phyloP scores from a whole-genome alignment of 1,140 invertebrate genomes.

The Plodia interpunctella region DNA sequence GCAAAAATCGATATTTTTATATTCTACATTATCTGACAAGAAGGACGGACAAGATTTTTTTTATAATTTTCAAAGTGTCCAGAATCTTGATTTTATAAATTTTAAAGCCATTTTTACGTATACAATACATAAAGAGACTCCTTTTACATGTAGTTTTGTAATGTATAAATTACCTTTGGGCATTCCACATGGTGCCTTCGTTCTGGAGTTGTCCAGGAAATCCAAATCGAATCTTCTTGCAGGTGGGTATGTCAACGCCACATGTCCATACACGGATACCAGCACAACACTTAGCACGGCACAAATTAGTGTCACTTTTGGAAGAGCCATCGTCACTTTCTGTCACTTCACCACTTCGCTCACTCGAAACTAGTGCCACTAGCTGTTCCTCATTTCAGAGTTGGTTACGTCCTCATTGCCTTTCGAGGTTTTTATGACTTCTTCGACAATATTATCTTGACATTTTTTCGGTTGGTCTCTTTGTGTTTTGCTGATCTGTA shows the following conservation, averaged over 20 bases:
- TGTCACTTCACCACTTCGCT: constrained; percentile 13
- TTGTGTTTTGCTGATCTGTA: no score
- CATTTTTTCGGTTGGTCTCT: no score
- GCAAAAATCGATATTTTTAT: no score
- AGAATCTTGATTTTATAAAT: no score
- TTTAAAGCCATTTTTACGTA: no score
- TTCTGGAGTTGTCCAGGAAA: constrained; percentile 94
- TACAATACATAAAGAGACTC: no score
- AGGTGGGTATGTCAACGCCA: constrained; percentile 91
- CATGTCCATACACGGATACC: constrained; percentile 78
- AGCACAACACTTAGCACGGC: constrained; percentile 38
- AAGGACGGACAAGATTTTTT: no score
- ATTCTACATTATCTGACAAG: no score
- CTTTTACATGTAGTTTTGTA: no score
- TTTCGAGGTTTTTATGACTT: not conserved
- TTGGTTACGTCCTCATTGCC: constrained; percentile 15
- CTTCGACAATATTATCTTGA: not conserved
- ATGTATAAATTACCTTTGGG: constrained; percentile 87
- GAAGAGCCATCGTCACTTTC: constrained; percentile 45
- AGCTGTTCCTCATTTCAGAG: not conserved
- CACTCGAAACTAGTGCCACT: not conserved
- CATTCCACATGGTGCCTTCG: constrained; percentile 95
- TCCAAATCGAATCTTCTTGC: constrained; percentile 93
- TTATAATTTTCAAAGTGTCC: no score
- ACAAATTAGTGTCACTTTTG: constrained; percentile 36